phyloP scores from a whole-genome alignment of 2,113 vertebrate genomes.

The Pyrgilauda ruficollis region DNA sequence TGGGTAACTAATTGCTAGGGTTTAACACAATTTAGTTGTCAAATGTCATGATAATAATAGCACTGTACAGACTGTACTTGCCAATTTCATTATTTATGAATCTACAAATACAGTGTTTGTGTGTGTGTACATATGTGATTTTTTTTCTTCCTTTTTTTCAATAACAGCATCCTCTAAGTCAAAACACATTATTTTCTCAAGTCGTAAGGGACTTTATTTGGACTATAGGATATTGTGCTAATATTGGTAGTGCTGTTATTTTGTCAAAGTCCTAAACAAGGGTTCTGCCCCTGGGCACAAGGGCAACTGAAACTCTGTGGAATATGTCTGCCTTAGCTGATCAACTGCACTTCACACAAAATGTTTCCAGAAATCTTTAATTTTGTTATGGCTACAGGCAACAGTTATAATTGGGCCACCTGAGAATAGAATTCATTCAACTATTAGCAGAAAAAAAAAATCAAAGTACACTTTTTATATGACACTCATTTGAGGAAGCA shows the following conservation, averaged over 20 bases:
- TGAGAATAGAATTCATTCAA: constrained; percentile 66
- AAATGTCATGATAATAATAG: neutral
- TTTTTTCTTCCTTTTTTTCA: neutral
- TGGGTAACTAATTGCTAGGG: neutral
- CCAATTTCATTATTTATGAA: neutral
- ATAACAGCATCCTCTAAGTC: neutral
- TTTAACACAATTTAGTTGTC: neutral
- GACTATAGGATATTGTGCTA: constrained; percentile 11
- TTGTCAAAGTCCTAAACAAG: constrained; percentile 53
- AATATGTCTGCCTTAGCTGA: constrained; percentile 57
- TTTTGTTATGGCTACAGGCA: constrained; percentile 66
- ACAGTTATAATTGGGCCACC: constrained; percentile 69
- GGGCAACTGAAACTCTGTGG: constrained; percentile 53
- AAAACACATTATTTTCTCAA: constrained; percentile 18
- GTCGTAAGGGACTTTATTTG: neutral
- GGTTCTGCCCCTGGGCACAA: constrained; percentile 48
- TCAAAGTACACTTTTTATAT: constrained; percentile 25
- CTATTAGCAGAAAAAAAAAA: constrained; percentile 43
- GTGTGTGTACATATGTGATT: neutral
- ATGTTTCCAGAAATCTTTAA: constrained; percentile 68
- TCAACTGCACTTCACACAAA: constrained; percentile 61
- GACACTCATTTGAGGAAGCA: constrained; percentile 19
- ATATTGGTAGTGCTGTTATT: constrained; percentile 20
- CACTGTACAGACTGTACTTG: neutral
- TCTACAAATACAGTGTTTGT: neutral